Evolutionary conservation across 2,888 invertebrate species (phyloP).

Genomic region (Torymus texanus): DNA sequence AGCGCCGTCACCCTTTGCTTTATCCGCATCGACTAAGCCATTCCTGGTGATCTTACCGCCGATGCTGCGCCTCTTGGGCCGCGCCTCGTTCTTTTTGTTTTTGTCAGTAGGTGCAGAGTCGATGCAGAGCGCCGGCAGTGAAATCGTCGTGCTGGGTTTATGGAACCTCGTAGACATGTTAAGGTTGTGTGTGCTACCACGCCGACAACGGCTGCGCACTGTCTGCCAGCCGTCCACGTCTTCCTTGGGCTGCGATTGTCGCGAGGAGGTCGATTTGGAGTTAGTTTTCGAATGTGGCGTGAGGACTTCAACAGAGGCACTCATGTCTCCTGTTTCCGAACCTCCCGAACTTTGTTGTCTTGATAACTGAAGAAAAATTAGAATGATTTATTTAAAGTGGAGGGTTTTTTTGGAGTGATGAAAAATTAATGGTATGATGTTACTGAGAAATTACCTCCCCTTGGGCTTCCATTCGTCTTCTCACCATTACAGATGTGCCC

Average conservation of each 20-base stretch:
- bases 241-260: conserved; percentile 61
- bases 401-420: too few relatives aligned
- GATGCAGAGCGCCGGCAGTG: conserved; percentile 82
- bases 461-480: conserved; percentile 63
- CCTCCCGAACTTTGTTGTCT: neutral
- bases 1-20: conserved; percentile 63
- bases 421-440: too few relatives aligned
- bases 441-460: conserved; percentile 39
- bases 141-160: conserved; percentile 89
- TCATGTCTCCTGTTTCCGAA: conserved; percentile 60
- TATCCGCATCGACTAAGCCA: conserved; percentile 64
- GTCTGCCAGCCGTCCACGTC: conserved; percentile 90
- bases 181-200: conserved; percentile 80
- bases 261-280: conserved; percentile 48
- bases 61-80: conserved; percentile 61
- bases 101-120: conserved; percentile 64
- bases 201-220: conserved; percentile 85
- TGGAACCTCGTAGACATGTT: conserved; percentile 83
- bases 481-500: conserved; percentile 67
- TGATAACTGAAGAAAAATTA: neutral
- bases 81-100: conserved; percentile 64
- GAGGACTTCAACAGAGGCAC: conserved; percentile 68
- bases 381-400: too few relatives aligned
- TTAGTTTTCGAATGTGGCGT: conserved; percentile 60
- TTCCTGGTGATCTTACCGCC: conserved; percentile 65